Evolutionary conservation across 1,140 invertebrate genomes (phyloP).

Genomic region (Drosophila ercepeae): DNA sequence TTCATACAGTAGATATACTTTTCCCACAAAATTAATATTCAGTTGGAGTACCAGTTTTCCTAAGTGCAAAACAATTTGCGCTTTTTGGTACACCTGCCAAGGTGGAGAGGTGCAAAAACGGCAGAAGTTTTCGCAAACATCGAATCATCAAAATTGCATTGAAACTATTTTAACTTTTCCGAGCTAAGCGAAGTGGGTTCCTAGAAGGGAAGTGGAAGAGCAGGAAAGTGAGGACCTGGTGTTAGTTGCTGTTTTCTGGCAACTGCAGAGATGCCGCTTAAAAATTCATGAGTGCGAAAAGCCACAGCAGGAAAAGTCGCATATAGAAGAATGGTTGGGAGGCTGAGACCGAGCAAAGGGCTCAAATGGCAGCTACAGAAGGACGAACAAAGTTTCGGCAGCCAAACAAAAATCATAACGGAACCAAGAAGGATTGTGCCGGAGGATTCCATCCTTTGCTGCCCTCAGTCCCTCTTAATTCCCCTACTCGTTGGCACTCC

Average conservation of each 20-base stretch:
- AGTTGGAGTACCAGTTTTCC: neutral
- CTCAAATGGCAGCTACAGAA: slow-evolving; percentile 36
- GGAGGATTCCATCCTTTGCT: slow-evolving; percentile 2
- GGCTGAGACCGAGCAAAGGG: neutral
- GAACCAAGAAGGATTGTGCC: slow-evolving; percentile 43
- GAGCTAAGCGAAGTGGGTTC: neutral
- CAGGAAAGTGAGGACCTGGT: slow-evolving; percentile 26
- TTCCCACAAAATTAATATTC: neutral
- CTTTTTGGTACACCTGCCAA: slow-evolving; percentile 29
- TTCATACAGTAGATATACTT: too few relatives aligned
- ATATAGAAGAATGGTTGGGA: slow-evolving; percentile 10
- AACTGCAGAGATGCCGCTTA: slow-evolving; percentile 56
- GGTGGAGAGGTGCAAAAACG: slow-evolving; percentile 5
- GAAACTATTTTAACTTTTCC: slow-evolving; percentile 55
- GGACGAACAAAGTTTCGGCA: slow-evolving; percentile 52
- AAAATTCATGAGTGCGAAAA: slow-evolving; percentile 64
- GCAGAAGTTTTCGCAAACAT: slow-evolving; percentile 32
- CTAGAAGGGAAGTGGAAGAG: neutral
- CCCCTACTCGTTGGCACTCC: neutral
- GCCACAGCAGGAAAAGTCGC: slow-evolving; percentile 52
- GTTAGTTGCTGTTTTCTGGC: slow-evolving; percentile 51
- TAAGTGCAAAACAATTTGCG: slow-evolving; percentile 11
- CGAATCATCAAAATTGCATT: slow-evolving; percentile 62
- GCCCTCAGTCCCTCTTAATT: neutral
- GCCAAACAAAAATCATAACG: slow-evolving; percentile 61